phyloP scores from a whole-genome alignment of 1,140 invertebrate genomes.

The Caenorhabditis tropicalis region DNA sequence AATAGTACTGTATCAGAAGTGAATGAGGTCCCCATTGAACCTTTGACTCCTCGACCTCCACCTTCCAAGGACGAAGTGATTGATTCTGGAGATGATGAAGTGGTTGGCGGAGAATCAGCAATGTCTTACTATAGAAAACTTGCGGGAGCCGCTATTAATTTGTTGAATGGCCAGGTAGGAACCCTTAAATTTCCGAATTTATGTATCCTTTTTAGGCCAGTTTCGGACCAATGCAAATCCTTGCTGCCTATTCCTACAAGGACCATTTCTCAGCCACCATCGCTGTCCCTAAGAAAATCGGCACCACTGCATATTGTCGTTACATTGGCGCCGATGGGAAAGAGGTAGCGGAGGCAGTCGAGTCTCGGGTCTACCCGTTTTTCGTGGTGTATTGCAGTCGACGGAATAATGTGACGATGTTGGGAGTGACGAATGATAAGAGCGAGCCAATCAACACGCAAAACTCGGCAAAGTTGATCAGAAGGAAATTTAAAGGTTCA shows the following conservation, averaged over 20 bases:
- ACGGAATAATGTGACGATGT: background rate
- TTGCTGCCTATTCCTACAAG: background rate
- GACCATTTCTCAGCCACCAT: background rate
- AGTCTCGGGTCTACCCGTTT: background rate
- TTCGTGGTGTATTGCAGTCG: constrained; percentile 4
- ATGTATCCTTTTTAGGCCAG: background rate
- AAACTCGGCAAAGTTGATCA: background rate
- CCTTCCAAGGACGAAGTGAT: background rate
- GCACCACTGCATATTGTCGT: background rate
- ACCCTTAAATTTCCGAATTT: background rate
- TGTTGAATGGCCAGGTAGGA: background rate
- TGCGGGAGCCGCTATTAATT: background rate
- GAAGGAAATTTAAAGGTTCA: constrained; percentile 16
- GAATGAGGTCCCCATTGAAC: background rate
- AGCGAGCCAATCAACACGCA: background rate
- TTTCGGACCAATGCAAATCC: constrained; percentile 23
- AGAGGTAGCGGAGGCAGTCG: background rate
- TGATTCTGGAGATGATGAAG: constrained; percentile 8
- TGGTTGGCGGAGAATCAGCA: background rate
- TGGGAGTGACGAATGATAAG: background rate
- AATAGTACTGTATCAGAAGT: background rate
- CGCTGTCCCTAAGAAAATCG: background rate
- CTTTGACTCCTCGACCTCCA: background rate
- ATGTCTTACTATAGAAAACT: constrained; percentile 3
- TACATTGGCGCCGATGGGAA: background rate